Evolutionary conservation across 2,888 invertebrate species (phyloP).

Genomic region (Pandemis corylana): DNA sequence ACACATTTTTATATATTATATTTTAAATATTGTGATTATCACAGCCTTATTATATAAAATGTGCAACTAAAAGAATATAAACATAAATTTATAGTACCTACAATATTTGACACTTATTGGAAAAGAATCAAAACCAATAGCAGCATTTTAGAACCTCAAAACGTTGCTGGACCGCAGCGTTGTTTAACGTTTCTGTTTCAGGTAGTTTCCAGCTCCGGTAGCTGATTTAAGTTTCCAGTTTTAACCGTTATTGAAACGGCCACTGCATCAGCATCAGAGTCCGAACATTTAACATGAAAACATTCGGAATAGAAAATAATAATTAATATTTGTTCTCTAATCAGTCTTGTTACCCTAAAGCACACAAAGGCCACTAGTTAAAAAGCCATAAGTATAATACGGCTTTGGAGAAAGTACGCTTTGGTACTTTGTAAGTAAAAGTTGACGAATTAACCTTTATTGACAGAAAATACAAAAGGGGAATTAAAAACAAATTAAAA

Average conservation of each 20-base stretch:
- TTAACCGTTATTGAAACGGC: not conserved
- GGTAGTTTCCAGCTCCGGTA: not conserved
- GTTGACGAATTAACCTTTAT: too few species aligned
- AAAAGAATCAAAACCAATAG: not conserved
- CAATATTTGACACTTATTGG: too few species aligned
- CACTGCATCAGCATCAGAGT: not conserved
- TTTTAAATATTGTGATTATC: too few species aligned
- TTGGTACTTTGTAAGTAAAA: not conserved
- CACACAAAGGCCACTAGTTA: not conserved
- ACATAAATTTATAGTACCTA: too few species aligned
- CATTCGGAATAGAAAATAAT: not conserved
- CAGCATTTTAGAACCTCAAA: conserved; percentile 11
- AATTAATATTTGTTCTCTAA: not conserved
- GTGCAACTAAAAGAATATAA: too few species aligned
- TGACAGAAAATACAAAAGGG: too few species aligned
- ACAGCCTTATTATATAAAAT: too few species aligned
- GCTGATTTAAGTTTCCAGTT: not conserved
- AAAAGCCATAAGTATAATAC: not conserved
- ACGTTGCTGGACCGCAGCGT: not conserved
- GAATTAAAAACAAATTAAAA: too few species aligned
- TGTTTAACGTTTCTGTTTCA: conserved; percentile 28
- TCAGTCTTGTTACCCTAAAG: not conserved
- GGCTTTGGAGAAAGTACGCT: not conserved
- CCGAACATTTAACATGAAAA: not conserved
- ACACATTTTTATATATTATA: too few species aligned